Conservation (phyloP, 2,113 vertebrate genomes). For the Saimiri boliviensis region DNA sequence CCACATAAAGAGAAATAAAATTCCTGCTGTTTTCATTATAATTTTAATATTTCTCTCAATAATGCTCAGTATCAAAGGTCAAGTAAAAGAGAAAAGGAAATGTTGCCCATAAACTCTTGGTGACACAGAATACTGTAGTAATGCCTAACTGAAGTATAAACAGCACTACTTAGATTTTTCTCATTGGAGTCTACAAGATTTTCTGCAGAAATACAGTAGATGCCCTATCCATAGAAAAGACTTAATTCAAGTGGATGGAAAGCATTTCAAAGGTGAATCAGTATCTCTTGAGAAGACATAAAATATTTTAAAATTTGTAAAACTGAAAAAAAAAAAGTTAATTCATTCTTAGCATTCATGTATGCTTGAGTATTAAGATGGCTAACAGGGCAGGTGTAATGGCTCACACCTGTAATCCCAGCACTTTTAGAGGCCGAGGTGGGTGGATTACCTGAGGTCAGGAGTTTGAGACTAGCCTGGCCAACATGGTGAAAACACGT, state of each 20-base stretch:
- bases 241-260: neutral
- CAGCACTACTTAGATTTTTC: neutral
- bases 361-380: neutral
- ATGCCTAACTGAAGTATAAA: neutral
- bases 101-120: neutral
- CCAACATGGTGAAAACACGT: too few species aligned
- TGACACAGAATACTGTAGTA: neutral
- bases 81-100: neutral
- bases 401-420: too few species aligned
- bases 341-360: neutral
- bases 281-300: neutral
- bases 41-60: conserved; percentile 46
- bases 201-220: neutral
- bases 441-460: too few species aligned
- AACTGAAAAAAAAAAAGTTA: neutral
- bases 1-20: conserved; percentile 56
- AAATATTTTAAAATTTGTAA: conserved; percentile 2
- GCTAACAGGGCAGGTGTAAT: neutral
- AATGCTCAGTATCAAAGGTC: neutral
- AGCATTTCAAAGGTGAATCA: neutral
- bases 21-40: conserved; percentile 36
- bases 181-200: neutral
- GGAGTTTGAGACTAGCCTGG: too few species aligned
- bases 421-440: too few species aligned
- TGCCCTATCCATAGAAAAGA: neutral